phyloP scores from a whole-genome alignment of 2,797 vertebrate species.

The Mus caroli region DNA sequence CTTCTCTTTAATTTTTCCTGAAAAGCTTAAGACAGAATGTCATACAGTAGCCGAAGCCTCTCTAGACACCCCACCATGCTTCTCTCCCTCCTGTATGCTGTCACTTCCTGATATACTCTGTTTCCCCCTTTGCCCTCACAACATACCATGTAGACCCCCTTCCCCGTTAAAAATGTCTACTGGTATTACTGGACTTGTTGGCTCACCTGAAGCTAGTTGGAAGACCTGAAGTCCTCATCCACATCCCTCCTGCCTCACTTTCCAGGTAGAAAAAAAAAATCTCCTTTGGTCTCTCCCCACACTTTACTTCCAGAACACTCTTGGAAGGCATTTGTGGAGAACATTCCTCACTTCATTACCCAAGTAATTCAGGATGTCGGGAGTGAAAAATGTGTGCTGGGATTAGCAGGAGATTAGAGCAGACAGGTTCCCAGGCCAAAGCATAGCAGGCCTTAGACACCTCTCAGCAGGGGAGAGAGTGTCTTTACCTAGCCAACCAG shows the following conservation, averaged over 20 bases:
- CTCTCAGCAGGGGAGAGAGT: background rate
- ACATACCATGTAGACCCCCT: rapidly evolving
- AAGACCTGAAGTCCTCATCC: background rate
- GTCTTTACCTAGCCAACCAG: background rate
- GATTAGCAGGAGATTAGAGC: conserved; percentile 74
- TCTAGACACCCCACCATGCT: background rate
- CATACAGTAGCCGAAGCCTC: background rate
- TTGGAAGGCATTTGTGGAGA: conserved; percentile 24
- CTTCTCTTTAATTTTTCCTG: background rate
- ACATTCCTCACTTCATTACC: conserved; percentile 69
- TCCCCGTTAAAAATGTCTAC: background rate
- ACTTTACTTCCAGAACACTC: conserved; percentile 29
- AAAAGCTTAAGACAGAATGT: background rate
- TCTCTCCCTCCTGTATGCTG: background rate
- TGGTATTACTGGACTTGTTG: background rate
- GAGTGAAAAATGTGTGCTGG: conserved; percentile 24
- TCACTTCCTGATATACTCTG: background rate
- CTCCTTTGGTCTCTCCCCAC: background rate
- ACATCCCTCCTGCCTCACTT: background rate
- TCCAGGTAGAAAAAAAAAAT: background rate
- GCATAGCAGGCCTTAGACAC: background rate
- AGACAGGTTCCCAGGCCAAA: conserved; percentile 43
- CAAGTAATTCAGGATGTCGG: conserved; percentile 46
- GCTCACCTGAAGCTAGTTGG: background rate
- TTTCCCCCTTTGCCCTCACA: no score